phyloP scores from a whole-genome alignment of 1,140 invertebrate genomes.

The Drosophila baimaii region DNA sequence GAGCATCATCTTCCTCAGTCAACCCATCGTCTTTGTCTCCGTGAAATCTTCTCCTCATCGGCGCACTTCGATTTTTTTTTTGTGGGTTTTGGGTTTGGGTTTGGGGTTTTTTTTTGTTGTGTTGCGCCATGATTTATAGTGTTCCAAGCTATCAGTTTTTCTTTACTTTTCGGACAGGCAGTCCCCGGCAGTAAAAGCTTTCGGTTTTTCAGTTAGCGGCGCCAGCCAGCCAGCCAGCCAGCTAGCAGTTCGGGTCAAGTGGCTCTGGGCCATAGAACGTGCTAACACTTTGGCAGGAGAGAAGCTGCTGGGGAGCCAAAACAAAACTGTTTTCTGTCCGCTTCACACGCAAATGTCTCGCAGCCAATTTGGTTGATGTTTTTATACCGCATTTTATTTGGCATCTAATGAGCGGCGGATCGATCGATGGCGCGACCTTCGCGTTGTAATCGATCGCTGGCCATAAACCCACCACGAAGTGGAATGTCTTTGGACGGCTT shows the following conservation, averaged over 20 bases:
- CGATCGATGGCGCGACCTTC: conserved; percentile 67
- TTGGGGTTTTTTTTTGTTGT: conserved; percentile 26
- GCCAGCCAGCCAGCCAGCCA: conserved; percentile 41
- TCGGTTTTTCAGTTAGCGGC: conserved; percentile 56
- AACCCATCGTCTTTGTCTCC: conserved; percentile 30
- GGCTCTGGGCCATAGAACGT: conserved; percentile 66
- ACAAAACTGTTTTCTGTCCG: conserved; percentile 58
- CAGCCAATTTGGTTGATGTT: conserved; percentile 71
- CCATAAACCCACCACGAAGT: conserved; percentile 77
- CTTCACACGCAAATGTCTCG: conserved; percentile 76
- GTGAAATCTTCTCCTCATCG: conserved; percentile 54
- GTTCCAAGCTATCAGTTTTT: conserved; percentile 38
- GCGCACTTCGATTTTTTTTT: conserved; percentile 66
- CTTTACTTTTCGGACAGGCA: conserved; percentile 12
- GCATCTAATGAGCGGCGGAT: conserved; percentile 73
- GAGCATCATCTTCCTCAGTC: conserved; percentile 41
- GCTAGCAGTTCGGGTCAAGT: conserved; percentile 54
- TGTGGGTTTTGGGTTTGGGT: conserved; percentile 34
- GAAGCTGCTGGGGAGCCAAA: conserved; percentile 10
- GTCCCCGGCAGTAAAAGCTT: conserved; percentile 41
- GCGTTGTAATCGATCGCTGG: conserved; percentile 69
- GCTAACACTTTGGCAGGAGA: conserved; percentile 64
- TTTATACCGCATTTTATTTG: conserved; percentile 81
- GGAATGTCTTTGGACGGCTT: conserved; percentile 72
- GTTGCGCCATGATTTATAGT: conserved; percentile 72